phyloP scores from a whole-genome alignment of 1,140 invertebrate genomes.

The Drosophila cardini region DNA sequence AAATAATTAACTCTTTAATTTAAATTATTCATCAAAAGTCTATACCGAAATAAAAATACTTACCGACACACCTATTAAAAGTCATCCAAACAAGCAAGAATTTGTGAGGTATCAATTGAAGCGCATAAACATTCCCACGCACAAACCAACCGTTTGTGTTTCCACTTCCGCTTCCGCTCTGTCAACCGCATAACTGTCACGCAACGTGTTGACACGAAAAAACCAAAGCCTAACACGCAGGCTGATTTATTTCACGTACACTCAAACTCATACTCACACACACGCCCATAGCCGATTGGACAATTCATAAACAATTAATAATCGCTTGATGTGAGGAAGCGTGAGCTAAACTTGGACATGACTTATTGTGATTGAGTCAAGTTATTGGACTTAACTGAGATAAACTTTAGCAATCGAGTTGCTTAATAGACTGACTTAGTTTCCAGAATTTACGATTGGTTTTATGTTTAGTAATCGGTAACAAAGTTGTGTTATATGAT shows the following conservation, averaged over 20 bases:
- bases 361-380: constrained; percentile 75
- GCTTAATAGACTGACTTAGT: constrained; percentile 46
- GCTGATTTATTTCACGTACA: constrained; percentile 59
- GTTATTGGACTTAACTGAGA: constrained; percentile 34
- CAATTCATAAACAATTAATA: constrained; percentile 79
- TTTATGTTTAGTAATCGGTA: constrained; percentile 22
- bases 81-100: background rate
- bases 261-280: constrained; percentile 14
- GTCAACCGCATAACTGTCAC: constrained; percentile 39
- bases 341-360: constrained; percentile 44
- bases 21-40: background rate
- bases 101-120: too few relatives aligned
- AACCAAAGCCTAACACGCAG: constrained; percentile 55
- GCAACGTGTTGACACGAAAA: constrained; percentile 29
- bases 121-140: background rate
- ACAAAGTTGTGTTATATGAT: constrained; percentile 27
- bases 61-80: background rate
- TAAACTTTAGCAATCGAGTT: constrained; percentile 48
- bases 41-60: background rate
- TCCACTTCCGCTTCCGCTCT: constrained; percentile 46
- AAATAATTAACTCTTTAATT: background rate
- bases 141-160: background rate
- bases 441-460: constrained; percentile 20
- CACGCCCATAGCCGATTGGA: constrained; percentile 6
- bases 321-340: constrained; percentile 47